phyloP scores from a whole-genome alignment of 1,140 invertebrate species.

The Pogonomyrmex californicus region DNA sequence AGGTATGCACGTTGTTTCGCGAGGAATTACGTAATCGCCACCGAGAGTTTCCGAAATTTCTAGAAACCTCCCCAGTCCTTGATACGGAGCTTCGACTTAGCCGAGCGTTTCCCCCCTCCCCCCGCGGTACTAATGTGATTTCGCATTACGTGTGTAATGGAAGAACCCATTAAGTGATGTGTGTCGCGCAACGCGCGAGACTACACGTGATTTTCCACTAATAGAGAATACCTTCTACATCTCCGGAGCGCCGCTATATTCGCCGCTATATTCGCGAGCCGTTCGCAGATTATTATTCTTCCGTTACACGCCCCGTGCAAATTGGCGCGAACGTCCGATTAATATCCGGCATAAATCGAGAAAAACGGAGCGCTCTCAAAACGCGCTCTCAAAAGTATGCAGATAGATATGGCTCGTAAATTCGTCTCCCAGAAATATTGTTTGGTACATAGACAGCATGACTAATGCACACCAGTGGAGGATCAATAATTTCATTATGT shows the following conservation, averaged over 20 bases:
- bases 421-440: slow-evolving; percentile 56
- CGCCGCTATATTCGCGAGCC: neutral
- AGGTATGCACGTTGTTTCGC: slow-evolving; percentile 33
- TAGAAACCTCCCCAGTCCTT: slow-evolving; percentile 32
- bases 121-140: slow-evolving; percentile 59
- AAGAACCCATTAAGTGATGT: slow-evolving; percentile 68
- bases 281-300: slow-evolving; percentile 35
- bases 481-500: slow-evolving; percentile 65
- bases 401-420: slow-evolving; percentile 32
- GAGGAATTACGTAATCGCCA: slow-evolving; percentile 41
- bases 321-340: slow-evolving; percentile 33
- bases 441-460: slow-evolving; percentile 59
- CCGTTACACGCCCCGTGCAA: neutral
- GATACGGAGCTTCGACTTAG: slow-evolving; percentile 57
- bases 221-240: slow-evolving; percentile 26
- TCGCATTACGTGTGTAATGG: slow-evolving; percentile 70
- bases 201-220: neutral
- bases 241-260: neutral
- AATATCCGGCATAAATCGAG: neutral
- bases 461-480: slow-evolving; percentile 55
- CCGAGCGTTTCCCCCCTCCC: slow-evolving; percentile 43
- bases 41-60: slow-evolving; percentile 59
- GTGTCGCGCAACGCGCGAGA: neutral
- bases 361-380: neutral
- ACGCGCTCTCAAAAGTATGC: slow-evolving; percentile 15